Base-by-base conservation (phyloP, 2,113 vertebrate genomes). In the Alosa alosa region DNA sequence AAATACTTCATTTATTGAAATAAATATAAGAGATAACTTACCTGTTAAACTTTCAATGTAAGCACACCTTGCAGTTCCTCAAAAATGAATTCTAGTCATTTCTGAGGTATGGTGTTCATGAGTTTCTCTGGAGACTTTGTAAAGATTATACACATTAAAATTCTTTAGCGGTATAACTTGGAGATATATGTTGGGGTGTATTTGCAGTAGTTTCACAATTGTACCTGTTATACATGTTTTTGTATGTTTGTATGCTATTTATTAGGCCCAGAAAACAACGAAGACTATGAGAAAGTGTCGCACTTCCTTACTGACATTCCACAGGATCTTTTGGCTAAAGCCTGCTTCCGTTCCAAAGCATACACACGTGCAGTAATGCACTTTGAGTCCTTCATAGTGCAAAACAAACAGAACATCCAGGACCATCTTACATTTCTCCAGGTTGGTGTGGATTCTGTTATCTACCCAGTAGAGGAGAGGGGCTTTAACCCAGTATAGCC, bases 291-390 rank as follows among this genome's bases (percentile, higher is more conserved):
- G 93, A 97, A 96, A 3, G 97, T 99, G 84, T 95, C 95, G 78
- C 94, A 93, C 86, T 99, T 99, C 91, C 94, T 99, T 83, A 97
- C 97, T 92, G 95, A 96, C 22, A 99, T 99, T 89, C 98, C 98
- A 55, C 98, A 99, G 89, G 97, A 99, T 75, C 95, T 96, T 0
- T 92, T 99, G 83, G 98, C 98, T 87, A 97, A 96, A 84, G 98
- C 98, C 86, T 98, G 98, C 4, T 97, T 98, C 83, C 96, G 97
- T 78, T 99, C 98, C 82, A 99, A 97, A 94, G 98, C 97, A 5
- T 99, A 99, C 92, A 99, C 98, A 0, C 96, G 98, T 20, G 97
- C 98, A 20, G 97, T 99, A 82, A 99, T 99, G 98, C 97, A 99
- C 92, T 99, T 99, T 90, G 98, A 99, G 88, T 97, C 97, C 0